phyloP scores from a whole-genome alignment of 2,888 invertebrate genomes.

The Nephrotoma appendiculata region DNA sequence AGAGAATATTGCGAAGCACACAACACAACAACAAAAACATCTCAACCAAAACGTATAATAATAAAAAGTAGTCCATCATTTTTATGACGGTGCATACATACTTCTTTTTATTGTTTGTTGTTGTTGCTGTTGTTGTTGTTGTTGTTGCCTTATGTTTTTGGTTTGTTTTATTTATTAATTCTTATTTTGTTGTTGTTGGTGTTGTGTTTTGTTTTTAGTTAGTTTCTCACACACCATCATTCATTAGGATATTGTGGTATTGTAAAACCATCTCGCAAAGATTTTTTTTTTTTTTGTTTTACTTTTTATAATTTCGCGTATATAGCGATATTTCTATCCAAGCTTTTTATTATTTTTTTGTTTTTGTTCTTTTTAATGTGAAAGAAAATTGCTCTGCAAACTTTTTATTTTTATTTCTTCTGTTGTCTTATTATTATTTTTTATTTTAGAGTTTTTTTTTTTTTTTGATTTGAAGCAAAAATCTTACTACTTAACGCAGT shows the following conservation, averaged over 20 bases:
- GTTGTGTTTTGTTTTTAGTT: background rate
- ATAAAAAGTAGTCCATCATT: background rate
- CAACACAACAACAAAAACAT: background rate
- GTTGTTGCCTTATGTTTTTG: background rate
- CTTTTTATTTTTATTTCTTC: background rate
- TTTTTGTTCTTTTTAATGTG: background rate
- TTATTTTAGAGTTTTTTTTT: background rate
- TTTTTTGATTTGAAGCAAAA: background rate
- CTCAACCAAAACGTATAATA: background rate
- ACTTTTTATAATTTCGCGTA: background rate
- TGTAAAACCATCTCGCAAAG: background rate
- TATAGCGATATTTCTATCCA: background rate
- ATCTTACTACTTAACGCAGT: background rate
- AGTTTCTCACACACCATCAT: background rate
- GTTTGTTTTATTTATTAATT: background rate
- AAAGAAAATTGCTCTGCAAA: background rate
- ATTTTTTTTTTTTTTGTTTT: background rate
- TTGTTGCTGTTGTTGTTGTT: background rate
- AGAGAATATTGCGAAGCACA: background rate
- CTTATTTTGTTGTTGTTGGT: background rate
- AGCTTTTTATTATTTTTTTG: background rate
- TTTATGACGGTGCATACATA: background rate
- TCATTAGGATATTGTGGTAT: background rate
- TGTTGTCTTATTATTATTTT: background rate
- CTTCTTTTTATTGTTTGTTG: background rate